Conservation (phyloP, 2,797 vertebrate genomes). For the Anguilla megastoma region DNA sequence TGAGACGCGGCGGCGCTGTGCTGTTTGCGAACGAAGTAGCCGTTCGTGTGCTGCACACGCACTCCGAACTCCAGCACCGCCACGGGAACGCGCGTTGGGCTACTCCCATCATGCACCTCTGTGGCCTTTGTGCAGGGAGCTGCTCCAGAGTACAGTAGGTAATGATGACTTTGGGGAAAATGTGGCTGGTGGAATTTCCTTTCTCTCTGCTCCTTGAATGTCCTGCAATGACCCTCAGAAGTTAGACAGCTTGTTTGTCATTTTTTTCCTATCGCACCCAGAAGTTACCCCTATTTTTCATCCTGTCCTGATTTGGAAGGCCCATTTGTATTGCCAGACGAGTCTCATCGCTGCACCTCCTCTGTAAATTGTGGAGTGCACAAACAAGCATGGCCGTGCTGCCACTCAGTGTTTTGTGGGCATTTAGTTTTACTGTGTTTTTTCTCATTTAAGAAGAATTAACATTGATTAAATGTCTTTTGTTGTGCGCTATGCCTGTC, state of each 20-base stretch:
- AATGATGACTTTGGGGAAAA: neutral
- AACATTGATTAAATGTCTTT: neutral
- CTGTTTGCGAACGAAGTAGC: neutral
- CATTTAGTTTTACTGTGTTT: neutral
- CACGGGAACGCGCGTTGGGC: neutral
- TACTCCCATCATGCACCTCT: neutral
- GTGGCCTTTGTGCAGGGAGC: neutral
- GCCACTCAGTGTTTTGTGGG: neutral
- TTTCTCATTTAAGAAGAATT: neutral
- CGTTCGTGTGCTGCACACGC: neutral
- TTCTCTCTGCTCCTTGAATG: neutral
- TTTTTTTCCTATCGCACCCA: neutral
- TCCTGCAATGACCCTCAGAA: neutral
- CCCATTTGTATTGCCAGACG: neutral
- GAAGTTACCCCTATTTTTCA: neutral
- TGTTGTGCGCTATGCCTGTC: neutral
- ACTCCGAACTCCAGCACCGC: neutral
- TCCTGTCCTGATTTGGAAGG: neutral
- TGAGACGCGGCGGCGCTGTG: slow-evolving; percentile 5
- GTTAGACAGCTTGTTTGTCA: neutral
- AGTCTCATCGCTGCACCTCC: neutral
- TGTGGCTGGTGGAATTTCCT: neutral
- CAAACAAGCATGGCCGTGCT: neutral
- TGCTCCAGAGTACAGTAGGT: neutral
- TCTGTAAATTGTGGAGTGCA: neutral